Conservation (phyloP, 2,888 invertebrate species). For the Aporophyla nigra region DNA sequence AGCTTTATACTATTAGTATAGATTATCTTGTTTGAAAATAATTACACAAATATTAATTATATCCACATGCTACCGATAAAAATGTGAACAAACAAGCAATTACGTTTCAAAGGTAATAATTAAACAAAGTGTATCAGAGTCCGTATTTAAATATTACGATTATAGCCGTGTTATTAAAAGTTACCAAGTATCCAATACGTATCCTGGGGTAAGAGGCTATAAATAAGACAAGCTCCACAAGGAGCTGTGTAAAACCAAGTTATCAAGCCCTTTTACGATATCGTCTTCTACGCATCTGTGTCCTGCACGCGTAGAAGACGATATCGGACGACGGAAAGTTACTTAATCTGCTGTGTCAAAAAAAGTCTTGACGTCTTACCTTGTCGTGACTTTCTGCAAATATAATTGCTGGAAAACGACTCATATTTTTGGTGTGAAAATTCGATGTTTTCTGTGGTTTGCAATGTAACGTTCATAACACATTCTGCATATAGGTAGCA, state of each 20-base stretch:
- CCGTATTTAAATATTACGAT: not conserved
- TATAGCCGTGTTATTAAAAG: conserved; percentile 7
- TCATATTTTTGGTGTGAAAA: too few species aligned
- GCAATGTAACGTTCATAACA: too few species aligned
- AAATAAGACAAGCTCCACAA: conserved; percentile 12
- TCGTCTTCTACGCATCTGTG: not conserved
- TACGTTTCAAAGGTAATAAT: conserved; percentile 16
- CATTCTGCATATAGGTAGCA: too few species aligned
- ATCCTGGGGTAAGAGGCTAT: not conserved
- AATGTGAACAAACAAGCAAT: conserved; percentile 7
- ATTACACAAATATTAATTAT: conserved; percentile 10
- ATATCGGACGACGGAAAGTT: too few species aligned
- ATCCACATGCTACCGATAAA: not conserved
- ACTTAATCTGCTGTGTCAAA: not conserved
- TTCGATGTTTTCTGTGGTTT: too few species aligned
- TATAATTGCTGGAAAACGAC: not conserved
- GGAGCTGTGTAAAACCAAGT: not conserved
- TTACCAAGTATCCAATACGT: not conserved
- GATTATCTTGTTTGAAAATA: not conserved
- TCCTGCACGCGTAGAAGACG: too few species aligned
- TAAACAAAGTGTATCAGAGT: conserved; percentile 4
- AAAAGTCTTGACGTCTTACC: too few species aligned
- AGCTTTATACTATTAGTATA: too few species aligned
- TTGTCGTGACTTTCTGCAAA: too few species aligned
- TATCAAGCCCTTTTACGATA: not conserved